A percentile compares a stretch with the other conserved stretches of the same genome.
phyloP scores from a whole-genome alignment of 1,140 invertebrate genomes.

The Bombus confusus region DNA sequence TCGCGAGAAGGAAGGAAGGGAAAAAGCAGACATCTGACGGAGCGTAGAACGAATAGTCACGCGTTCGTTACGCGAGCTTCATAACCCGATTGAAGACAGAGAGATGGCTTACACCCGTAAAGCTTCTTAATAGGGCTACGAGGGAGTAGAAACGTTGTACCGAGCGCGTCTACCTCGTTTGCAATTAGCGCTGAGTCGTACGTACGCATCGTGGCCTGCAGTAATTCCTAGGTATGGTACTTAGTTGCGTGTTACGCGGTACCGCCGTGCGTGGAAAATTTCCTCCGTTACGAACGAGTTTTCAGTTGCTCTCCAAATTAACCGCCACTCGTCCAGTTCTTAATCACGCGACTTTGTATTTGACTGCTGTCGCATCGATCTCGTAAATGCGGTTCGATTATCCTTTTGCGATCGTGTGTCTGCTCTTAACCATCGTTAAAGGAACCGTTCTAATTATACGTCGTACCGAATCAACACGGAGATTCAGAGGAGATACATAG shows the following conservation, averaged over 20 bases:
- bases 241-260: conserved; percentile 12
- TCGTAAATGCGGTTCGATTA: too few species aligned
- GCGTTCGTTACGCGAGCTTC: background rate
- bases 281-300: background rate
- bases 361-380: too few species aligned
- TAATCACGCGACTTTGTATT: background rate
- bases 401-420: too few species aligned
- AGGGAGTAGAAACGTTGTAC: conserved; percentile 15
- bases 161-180: conserved; percentile 28
- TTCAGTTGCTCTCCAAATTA: background rate
- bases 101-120: background rate
- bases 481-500: too few species aligned
- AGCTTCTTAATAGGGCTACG: conserved; percentile 21
- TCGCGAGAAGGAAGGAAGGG: too few species aligned
- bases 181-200: conserved; percentile 32
- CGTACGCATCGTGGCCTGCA: conserved; percentile 8
- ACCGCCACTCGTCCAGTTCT: background rate
- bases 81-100: conserved; percentile 4
- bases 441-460: too few species aligned
- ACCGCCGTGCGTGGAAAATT: conserved; percentile 16
- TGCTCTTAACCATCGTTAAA: too few species aligned
- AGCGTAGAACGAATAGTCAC: too few species aligned
- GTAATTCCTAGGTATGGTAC: conserved; percentile 15
- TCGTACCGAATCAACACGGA: too few species aligned
- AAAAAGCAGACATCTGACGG: too few species aligned